Conservation (phyloP, 1,140 invertebrate species). For the Euura saliciscinereae region DNA sequence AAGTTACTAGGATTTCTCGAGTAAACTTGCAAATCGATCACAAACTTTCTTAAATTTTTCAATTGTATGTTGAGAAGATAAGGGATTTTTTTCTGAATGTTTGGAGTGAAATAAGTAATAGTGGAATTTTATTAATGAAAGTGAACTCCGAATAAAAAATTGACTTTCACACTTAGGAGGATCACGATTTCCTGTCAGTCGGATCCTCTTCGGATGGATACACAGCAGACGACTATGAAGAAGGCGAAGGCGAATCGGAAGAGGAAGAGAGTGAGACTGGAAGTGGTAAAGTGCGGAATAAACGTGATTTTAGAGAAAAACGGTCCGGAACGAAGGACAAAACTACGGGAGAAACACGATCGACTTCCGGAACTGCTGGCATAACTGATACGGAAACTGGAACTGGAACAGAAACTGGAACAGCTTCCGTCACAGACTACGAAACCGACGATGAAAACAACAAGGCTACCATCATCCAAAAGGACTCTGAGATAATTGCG, state of each 20-base stretch:
- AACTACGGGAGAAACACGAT: constrained; percentile 2
- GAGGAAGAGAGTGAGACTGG: not conserved
- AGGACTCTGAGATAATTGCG: constrained; percentile 44
- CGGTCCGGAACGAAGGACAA: constrained; percentile 12
- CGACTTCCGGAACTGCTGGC: constrained; percentile 20
- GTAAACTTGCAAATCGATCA: no score
- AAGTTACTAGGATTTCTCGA: no score
- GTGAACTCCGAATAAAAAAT: no score
- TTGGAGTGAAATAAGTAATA: no score
- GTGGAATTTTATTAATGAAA: no score
- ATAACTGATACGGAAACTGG: constrained; percentile 16
- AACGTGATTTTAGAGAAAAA: not conserved
- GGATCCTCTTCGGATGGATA: not conserved
- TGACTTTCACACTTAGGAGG: not conserved
- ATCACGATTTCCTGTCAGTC: not conserved
- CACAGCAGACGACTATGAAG: constrained; percentile 11
- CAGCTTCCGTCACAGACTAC: constrained; percentile 15
- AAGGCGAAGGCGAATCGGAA: not conserved
- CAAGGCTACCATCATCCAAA: constrained; percentile 37
- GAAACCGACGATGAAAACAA: constrained; percentile 24
- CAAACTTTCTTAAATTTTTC: no score
- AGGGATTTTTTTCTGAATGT: no score
- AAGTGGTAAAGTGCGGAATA: not conserved
- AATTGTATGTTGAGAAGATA: no score
- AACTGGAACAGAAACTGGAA: constrained; percentile 7